A percentile compares a stretch with the other conserved stretches of the same genome.
Evolutionary conservation across 2,888 invertebrate genomes (phyloP).

Genomic region (Antheraea yamamai): DNA sequence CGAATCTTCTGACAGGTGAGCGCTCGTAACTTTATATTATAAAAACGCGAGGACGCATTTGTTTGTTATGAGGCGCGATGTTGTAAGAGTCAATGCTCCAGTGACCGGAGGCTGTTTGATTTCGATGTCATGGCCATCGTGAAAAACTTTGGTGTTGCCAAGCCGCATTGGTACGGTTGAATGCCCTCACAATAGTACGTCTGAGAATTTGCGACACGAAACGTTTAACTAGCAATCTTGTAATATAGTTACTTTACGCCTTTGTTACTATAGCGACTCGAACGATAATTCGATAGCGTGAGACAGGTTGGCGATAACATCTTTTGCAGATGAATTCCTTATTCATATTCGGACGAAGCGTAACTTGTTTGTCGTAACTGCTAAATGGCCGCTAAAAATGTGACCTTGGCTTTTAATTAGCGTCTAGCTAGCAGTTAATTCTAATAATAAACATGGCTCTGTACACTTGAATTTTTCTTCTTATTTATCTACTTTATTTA

Average conservation of each 20-base stretch:
- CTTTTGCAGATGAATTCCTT: constrained; percentile 20
- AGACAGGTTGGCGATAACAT: constrained; percentile 27
- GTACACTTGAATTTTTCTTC: constrained; percentile 22
- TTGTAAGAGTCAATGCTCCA: constrained; percentile 76
- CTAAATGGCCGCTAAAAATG: constrained; percentile 29
- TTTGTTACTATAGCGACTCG: constrained; percentile 30
- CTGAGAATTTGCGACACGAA: constrained; percentile 49
- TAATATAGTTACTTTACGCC: constrained; percentile 43
- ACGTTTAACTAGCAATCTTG: constrained; percentile 46
- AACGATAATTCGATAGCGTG: constrained; percentile 27
- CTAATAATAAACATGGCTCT: constrained; percentile 26
- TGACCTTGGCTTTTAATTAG: constrained; percentile 45
- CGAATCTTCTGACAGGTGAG: constrained; percentile 96
- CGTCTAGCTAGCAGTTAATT: constrained; percentile 33
- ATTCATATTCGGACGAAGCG: constrained; percentile 3
- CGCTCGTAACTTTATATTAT: constrained; percentile 47
- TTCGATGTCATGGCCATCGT: constrained; percentile 79
- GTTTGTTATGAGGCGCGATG: constrained; percentile 60
- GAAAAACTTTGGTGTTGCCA: constrained; percentile 65
- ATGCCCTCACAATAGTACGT: constrained; percentile 68
- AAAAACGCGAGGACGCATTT: constrained; percentile 35
- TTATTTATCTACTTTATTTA: constrained; percentile 21
- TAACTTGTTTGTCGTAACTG: constrained; percentile 15
- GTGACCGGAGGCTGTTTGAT: constrained; percentile 78
- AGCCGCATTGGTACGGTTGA: constrained; percentile 64